A percentile compares a stretch with the other conserved stretches of the same genome.
Evolutionary conservation across 2,113 vertebrate genomes (phyloP).

Genomic region (Paraplagusia blochii): DNA sequence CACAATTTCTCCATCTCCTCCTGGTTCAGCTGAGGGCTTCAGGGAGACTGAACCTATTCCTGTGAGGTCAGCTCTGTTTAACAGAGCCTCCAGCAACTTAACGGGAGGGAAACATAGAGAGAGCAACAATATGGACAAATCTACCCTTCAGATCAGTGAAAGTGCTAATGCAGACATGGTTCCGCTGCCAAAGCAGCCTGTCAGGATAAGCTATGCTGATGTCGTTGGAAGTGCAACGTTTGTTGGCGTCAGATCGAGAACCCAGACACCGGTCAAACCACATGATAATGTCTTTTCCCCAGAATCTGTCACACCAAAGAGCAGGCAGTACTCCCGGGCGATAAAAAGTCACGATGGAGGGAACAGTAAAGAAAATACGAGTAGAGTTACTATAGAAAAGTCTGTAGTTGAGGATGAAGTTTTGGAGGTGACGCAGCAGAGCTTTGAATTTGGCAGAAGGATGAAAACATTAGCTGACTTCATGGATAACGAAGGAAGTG

Average conservation of each 20-base stretch:
- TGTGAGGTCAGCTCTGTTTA: neutral
- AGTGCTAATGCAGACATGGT: neutral
- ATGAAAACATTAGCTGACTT: neutral
- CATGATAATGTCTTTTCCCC: neutral
- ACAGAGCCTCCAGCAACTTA: constrained; percentile 20
- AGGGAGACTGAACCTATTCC: neutral
- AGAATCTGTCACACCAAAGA: neutral
- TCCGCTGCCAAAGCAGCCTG: neutral
- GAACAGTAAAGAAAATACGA: neutral
- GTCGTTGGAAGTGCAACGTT: constrained; percentile 49
- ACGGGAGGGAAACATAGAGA: constrained; percentile 33
- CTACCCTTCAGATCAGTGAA: accelerated
- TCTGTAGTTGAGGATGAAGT: neutral
- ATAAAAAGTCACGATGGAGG: neutral
- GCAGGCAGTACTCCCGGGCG: accelerated
- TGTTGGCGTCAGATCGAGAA: constrained; percentile 8
- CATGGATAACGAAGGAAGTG: constrained; percentile 26
- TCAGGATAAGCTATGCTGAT: constrained; percentile 19
- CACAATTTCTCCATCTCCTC: neutral
- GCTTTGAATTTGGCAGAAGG: neutral
- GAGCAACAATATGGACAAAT: neutral
- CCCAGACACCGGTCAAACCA: neutral
- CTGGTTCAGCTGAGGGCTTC: neutral
- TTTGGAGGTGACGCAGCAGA: neutral
- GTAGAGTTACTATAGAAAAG: neutral